Conservation (phyloP, 2,888 invertebrate species). For the Ypsolopha scabrella region DNA sequence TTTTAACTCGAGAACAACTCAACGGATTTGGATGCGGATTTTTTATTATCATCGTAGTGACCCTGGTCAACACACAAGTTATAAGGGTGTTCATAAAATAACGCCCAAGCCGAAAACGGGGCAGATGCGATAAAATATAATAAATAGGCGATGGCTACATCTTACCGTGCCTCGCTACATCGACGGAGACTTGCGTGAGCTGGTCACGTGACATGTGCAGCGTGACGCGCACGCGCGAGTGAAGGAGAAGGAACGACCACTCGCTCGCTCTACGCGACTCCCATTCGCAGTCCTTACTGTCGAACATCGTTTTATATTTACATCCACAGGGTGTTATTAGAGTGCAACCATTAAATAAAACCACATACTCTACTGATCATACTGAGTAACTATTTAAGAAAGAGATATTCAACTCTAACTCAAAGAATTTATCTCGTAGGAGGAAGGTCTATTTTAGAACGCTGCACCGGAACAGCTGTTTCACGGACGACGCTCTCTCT, state of each 20-base stretch:
- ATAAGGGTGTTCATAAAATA: no score
- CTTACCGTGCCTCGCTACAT: conserved; percentile 24
- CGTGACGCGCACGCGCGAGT: conserved; percentile 31
- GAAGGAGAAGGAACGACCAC: conserved; percentile 31
- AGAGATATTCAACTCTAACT: background rate
- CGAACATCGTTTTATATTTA: background rate
- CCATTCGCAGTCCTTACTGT: conserved; percentile 43
- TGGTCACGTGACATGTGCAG: conserved; percentile 25
- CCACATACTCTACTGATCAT: background rate
- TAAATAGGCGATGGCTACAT: no score
- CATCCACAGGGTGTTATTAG: background rate
- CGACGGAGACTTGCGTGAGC: conserved; percentile 16
- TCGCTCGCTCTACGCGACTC: conserved; percentile 28
- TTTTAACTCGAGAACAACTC: background rate
- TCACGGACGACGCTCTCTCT: no score
- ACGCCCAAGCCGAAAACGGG: no score
- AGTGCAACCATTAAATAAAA: background rate
- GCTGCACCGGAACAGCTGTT: no score
- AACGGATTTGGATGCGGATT: background rate
- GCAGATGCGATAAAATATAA: no score
- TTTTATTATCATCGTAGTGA: conserved; percentile 26
- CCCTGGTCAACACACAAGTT: no score
- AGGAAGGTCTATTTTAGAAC: no score
- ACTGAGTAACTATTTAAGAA: no score
- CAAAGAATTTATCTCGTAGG: no score